A percentile compares a stretch with the other conserved stretches of the same genome.
phyloP scores from a whole-genome alignment of 2,797 vertebrate genomes.

The Erethizon dorsatum region DNA sequence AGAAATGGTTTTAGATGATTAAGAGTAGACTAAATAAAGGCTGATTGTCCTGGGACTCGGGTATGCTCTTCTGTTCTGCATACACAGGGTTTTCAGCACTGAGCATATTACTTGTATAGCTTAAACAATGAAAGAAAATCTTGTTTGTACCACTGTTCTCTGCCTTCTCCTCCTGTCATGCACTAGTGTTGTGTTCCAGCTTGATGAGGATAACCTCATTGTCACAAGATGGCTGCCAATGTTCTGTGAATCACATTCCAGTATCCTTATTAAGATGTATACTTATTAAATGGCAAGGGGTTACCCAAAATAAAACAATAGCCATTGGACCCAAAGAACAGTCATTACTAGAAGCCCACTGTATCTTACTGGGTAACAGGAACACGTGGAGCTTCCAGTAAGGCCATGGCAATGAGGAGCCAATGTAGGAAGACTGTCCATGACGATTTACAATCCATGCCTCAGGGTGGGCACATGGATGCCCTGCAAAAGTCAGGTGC shows the following conservation, averaged over 20 bases:
- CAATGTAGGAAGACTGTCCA: too few species aligned
- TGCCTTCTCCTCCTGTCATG: fast-evolving
- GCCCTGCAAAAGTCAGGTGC: background rate
- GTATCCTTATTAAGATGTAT: background rate
- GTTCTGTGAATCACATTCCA: background rate
- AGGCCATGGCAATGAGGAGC: background rate
- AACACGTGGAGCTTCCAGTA: background rate
- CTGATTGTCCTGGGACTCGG: background rate
- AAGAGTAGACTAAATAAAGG: too few species aligned
- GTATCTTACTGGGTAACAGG: too few species aligned
- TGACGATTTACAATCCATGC: background rate
- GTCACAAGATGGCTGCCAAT: background rate
- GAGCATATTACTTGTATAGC: fast-evolving
- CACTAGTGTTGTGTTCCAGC: background rate
- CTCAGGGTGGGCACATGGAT: background rate
- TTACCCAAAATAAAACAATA: background rate
- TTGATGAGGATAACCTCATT: background rate
- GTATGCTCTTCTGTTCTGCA: background rate
- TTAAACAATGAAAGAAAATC: background rate
- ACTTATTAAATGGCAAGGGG: background rate
- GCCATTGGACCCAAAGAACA: fast-evolving
- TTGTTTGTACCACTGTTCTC: too few species aligned
- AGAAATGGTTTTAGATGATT: too few species aligned
- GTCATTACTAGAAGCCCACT: background rate
- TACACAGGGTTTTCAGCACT: background rate